Evolutionary conservation across 2,888 invertebrate genomes (phyloP).

Genomic region (Aleiodes testaceus): DNA sequence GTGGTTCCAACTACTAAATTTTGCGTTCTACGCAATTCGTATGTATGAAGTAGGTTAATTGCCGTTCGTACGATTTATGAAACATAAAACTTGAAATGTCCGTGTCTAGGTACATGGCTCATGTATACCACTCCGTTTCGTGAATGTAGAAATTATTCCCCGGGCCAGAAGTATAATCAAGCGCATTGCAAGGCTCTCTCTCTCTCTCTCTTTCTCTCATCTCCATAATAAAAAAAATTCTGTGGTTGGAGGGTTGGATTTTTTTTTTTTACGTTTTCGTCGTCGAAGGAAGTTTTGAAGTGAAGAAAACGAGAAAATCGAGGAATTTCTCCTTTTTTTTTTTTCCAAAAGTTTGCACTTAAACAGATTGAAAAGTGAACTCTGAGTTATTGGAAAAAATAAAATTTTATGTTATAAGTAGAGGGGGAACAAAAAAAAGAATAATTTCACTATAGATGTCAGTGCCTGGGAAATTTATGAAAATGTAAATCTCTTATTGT

Average conservation of each 20-base stretch:
- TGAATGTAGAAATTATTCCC: conserved; percentile 19
- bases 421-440: too few species aligned
- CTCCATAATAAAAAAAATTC: neutral
- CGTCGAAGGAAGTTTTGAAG: conserved; percentile 7
- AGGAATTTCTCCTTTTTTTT: neutral
- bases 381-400: conserved; percentile 10
- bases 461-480: neutral
- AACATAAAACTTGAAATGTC: conserved; percentile 23
- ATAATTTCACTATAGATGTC: neutral
- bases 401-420: too few species aligned
- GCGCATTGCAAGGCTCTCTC: neutral
- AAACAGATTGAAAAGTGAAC: conserved; percentile 3
- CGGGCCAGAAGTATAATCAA: conserved; percentile 10
- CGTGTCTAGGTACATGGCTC: conserved; percentile 12
- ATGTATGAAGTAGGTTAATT: conserved; percentile 29
- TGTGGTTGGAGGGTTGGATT: neutral
- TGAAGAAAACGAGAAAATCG: conserved; percentile 20
- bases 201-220: neutral
- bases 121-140: conserved; percentile 20
- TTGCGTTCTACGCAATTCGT: conserved; percentile 23
- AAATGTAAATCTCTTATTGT: neutral
- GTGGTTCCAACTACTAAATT: neutral
- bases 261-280: neutral
- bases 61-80: conserved; percentile 25
- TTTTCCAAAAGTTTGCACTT: neutral